Percentiles rank a stretch among this genome's conserved stretches.
These are phyloP conservation scores for Troides helena DNA, from an alignment of 2,888 invertebrate genomes.

Conservation along the genomic window DNA sequence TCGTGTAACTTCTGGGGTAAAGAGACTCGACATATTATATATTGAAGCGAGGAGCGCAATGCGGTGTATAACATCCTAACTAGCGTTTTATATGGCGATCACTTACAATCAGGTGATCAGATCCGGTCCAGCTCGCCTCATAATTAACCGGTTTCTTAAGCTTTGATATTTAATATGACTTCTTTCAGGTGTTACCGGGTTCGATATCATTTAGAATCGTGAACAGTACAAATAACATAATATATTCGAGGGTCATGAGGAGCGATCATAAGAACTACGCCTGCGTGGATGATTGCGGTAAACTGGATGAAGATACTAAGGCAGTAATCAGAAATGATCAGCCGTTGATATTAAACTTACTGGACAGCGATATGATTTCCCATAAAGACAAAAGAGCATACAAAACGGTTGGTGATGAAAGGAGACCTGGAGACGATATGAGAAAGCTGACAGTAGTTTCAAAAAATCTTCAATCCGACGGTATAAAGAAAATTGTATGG, in stretches of 20 bases:
- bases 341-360: constrained; percentile 39
- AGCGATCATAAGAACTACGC: constrained; percentile 45
- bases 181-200: constrained; percentile 50
- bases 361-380: constrained; percentile 25
- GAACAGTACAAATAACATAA: constrained; percentile 49
- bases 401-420: constrained; percentile 28
- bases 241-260: constrained; percentile 64
- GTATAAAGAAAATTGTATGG: background rate
- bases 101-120: no score
- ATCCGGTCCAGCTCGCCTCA: no score
- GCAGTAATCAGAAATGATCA: constrained; percentile 39
- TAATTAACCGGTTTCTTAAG: no score
- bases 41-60: no score
- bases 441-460: constrained; percentile 9
- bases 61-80: no score
- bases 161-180: background rate
- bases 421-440: background rate
- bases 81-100: no score
- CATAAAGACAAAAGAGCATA: constrained; percentile 40
- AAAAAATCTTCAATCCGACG: background rate
- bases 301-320: constrained; percentile 40
- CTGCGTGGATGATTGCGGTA: constrained; percentile 53
- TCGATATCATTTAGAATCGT: constrained; percentile 51
- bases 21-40: no score
- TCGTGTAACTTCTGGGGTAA: no score